Evolutionary conservation across 2,113 vertebrate species (phyloP).

Genomic region (Ameiurus melas): DNA sequence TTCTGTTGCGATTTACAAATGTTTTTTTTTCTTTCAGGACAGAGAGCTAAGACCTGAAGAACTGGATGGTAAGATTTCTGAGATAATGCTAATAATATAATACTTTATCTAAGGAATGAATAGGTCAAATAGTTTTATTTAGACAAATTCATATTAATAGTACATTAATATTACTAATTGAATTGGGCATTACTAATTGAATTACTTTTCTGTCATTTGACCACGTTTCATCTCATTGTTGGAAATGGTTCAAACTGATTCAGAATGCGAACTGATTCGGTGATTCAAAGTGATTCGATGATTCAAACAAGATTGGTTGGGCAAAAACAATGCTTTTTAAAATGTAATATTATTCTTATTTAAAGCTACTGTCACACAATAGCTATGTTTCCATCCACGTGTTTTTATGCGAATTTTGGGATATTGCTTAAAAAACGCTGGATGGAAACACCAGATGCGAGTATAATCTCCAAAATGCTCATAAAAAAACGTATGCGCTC

Average conservation of each 20-base stretch:
- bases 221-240: background rate
- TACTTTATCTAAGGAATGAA: background rate
- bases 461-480: no score
- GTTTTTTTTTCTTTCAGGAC: constrained; percentile 79
- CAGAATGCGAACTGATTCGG: background rate
- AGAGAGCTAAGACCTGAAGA: constrained; percentile 93
- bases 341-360: background rate
- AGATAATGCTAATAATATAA: background rate
- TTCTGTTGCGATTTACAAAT: constrained; percentile 23
- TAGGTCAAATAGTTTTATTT: background rate
- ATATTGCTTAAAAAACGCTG: no score
- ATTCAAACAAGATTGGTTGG: background rate
- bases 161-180: background rate
- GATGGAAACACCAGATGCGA: no score
- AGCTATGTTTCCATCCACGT: no score
- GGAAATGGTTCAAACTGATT: background rate
- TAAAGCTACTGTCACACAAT: background rate
- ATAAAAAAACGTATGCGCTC: no score
- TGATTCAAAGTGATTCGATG: background rate
- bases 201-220: background rate
- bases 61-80: constrained; percentile 84
- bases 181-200: background rate
- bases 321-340: background rate
- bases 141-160: background rate
- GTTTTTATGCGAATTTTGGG: no score